phyloP scores from a whole-genome alignment of 1,140 invertebrate genomes.

The Heliconius hewitsoni region DNA sequence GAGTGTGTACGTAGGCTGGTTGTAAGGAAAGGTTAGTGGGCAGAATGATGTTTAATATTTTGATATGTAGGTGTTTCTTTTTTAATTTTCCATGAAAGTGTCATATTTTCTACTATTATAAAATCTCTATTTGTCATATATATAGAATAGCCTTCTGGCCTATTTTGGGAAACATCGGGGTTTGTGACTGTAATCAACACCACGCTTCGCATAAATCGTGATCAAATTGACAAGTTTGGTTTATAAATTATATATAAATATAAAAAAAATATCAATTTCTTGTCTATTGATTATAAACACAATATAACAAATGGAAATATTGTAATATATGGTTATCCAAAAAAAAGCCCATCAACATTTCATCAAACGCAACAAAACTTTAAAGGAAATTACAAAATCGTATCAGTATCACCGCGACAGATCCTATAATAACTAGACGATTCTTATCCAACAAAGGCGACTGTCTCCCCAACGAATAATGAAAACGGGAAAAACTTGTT shows the following conservation, averaged over 20 bases:
- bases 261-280: too few species aligned
- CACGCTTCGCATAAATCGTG: too few species aligned
- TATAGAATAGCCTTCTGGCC: too few species aligned
- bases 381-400: slow-evolving; percentile 45
- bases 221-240: too few species aligned
- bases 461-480: slow-evolving; percentile 77
- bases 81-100: too few species aligned
- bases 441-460: slow-evolving; percentile 67
- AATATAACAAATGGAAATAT: too few species aligned
- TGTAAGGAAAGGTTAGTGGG: not conserved
- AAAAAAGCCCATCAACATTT: not conserved
- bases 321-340: not conserved
- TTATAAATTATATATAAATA: too few species aligned
- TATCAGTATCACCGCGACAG: slow-evolving; percentile 41
- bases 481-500: slow-evolving; percentile 80
- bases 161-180: too few species aligned
- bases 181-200: too few species aligned
- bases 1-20: slow-evolving; percentile 18
- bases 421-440: slow-evolving; percentile 57
- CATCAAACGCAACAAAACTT: slow-evolving; percentile 4
- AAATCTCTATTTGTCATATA: too few species aligned
- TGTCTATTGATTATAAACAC: too few species aligned
- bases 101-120: not conserved
- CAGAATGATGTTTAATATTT: not conserved
- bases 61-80: not conserved